phyloP scores from a whole-genome alignment of 2,888 invertebrate genomes.

The Carterocephalus palaemon region DNA sequence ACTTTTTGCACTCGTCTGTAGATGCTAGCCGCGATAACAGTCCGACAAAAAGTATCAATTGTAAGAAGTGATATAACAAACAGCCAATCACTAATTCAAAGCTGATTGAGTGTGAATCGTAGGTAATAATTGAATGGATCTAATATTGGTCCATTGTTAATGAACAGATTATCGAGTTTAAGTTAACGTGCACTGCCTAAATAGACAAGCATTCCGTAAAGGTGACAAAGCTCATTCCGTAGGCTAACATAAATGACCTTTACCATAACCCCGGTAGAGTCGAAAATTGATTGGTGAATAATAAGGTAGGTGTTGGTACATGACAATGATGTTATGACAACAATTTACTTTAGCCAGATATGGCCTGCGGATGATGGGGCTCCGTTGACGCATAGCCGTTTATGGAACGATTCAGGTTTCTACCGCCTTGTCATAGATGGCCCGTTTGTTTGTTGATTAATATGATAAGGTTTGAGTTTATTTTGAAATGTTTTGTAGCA shows the following conservation, averaged over 20 bases:
- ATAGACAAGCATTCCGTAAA: constrained; percentile 5
- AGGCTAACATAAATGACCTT: neutral
- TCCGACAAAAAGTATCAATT: constrained; percentile 29
- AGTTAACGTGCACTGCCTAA: constrained; percentile 30
- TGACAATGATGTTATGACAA: constrained; percentile 47
- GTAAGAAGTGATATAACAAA: constrained; percentile 33
- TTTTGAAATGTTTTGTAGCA: constrained; percentile 12
- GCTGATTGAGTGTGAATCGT: constrained; percentile 46
- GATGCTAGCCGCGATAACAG: constrained; percentile 14
- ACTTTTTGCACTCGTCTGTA: constrained; percentile 15
- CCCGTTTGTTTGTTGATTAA: constrained; percentile 43
- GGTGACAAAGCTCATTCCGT: neutral
- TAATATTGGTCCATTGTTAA: constrained; percentile 46
- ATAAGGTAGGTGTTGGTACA: constrained; percentile 17
- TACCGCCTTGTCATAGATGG: constrained; percentile 47
- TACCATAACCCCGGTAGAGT: constrained; percentile 9
- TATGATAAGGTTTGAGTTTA: constrained; percentile 31
- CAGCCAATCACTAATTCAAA: constrained; percentile 35
- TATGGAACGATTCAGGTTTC: constrained; percentile 44
- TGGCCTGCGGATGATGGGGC: constrained; percentile 35
- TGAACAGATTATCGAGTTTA: constrained; percentile 48
- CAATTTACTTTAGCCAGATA: constrained; percentile 50
- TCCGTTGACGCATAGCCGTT: constrained; percentile 40
- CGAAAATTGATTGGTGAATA: constrained; percentile 14
- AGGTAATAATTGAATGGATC: constrained; percentile 50